Conservation (phyloP, 2,797 vertebrate species). For the Bradypodion pumilum region DNA sequence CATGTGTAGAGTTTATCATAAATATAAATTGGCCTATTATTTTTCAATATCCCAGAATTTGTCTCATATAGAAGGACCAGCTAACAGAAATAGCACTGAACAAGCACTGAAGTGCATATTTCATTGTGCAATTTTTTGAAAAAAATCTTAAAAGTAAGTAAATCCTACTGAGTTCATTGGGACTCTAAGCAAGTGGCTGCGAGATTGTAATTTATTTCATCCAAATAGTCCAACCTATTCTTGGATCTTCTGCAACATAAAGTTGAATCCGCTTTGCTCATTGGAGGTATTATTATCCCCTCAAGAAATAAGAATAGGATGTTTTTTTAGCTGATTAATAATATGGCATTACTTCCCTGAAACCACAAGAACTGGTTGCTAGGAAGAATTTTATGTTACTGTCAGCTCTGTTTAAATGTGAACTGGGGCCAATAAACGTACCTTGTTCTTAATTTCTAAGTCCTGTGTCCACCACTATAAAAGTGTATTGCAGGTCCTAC, state of each 20-base stretch:
- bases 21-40: neutral
- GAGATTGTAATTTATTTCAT: neutral
- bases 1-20: neutral
- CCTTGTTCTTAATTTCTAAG: neutral
- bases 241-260: neutral
- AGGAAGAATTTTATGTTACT: constrained; percentile 10
- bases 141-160: neutral
- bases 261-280: neutral
- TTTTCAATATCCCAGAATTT: too few relatives aligned
- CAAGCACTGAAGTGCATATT: neutral
- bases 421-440: neutral
- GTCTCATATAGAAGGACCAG: neutral
- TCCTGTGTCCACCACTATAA: too few relatives aligned
- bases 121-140: neutral
- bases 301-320: neutral
- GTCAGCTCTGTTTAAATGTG: constrained; percentile 4
- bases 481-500: too few relatives aligned
- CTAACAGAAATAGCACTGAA: neutral
- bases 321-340: constrained; percentile 17
- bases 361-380: constrained; percentile 4
- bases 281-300: neutral
- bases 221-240: neutral
- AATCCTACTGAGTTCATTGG: too few relatives aligned
- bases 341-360: neutral
- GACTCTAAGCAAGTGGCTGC: neutral